These are phyloP conservation scores for Polyergus mexicanus DNA, from an alignment of 1,140 invertebrate genomes.

Conservation along the genomic window DNA sequence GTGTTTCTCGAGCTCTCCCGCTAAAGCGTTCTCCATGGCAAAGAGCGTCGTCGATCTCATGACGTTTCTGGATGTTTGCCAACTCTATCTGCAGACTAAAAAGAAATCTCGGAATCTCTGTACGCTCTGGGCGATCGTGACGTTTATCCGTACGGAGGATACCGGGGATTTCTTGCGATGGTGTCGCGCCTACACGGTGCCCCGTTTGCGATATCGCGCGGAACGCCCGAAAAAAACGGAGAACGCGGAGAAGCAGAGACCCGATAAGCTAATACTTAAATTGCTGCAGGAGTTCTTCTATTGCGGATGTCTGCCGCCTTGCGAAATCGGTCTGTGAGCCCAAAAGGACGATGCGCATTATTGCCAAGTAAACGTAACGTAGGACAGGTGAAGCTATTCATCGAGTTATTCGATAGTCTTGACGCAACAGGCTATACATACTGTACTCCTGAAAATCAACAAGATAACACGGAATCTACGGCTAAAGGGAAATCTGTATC, in stretches of 20 bases:
- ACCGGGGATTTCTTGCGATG: constrained; percentile 78
- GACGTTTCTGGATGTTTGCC: constrained; percentile 82
- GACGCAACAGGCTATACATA: background rate
- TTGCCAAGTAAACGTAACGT: background rate
- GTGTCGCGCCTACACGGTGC: constrained; percentile 79
- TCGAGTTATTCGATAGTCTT: background rate
- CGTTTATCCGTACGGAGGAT: constrained; percentile 82
- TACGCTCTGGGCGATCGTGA: constrained; percentile 83
- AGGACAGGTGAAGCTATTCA: background rate
- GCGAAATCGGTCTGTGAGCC: constrained; percentile 68
- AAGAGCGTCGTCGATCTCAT: constrained; percentile 81
- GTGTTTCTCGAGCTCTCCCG: background rate
- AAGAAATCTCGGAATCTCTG: constrained; percentile 75
- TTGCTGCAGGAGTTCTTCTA: constrained; percentile 79
- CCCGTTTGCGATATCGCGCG: constrained; percentile 75
- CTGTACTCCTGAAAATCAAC: background rate
- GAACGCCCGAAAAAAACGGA: constrained; percentile 25
- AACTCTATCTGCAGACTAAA: constrained; percentile 80
- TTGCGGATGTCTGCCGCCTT: constrained; percentile 78
- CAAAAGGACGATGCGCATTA: background rate
- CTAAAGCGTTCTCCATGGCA: constrained; percentile 59
- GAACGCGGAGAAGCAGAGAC: constrained; percentile 56
- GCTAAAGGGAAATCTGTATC: background rate
- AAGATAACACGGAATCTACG: background rate
- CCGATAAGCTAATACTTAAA: constrained; percentile 78